Evolutionary conservation across 2,888 invertebrate species (phyloP).

Genomic region (Idaea dimidiata): DNA sequence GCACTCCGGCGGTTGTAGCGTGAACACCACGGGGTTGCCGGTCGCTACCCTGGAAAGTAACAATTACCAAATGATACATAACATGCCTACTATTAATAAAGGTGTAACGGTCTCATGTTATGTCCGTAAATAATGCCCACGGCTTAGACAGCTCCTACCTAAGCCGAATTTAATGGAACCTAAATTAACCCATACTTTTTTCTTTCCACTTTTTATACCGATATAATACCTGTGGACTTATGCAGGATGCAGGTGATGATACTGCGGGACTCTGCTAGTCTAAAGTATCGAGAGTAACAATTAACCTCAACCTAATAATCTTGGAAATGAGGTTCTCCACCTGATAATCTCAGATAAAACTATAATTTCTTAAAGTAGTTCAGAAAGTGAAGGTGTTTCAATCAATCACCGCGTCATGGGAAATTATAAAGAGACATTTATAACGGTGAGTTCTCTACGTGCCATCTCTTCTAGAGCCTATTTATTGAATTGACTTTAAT

Average conservation of each 20-base stretch:
- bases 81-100: too few relatives aligned
- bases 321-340: conserved; percentile 19
- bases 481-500: conserved; percentile 17
- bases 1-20: conserved; percentile 95
- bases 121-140: too few relatives aligned
- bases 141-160: too few relatives aligned
- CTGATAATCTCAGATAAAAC: conserved; percentile 22
- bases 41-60: conserved; percentile 88
- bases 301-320: conserved; percentile 19
- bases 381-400: conserved; percentile 29
- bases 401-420: conserved; percentile 26
- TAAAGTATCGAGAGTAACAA: neutral
- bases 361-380: conserved; percentile 13
- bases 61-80: too few relatives aligned
- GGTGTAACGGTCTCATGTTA: too few relatives aligned
- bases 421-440: conserved; percentile 17
- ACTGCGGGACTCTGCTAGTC: too few relatives aligned
- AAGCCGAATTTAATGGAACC: too few relatives aligned
- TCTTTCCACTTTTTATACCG: too few relatives aligned
- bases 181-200: too few relatives aligned
- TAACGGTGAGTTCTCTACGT: conserved; percentile 4
- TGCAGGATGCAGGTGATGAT: too few relatives aligned
- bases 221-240: too few relatives aligned
- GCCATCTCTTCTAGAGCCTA: neutral
- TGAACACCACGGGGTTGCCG: conserved; percentile 96